Evolutionary conservation across 2,888 invertebrate genomes (phyloP), one percentile per base, ranked within the genome.

Genomic region (Lacanobia oleracea): DNA sequence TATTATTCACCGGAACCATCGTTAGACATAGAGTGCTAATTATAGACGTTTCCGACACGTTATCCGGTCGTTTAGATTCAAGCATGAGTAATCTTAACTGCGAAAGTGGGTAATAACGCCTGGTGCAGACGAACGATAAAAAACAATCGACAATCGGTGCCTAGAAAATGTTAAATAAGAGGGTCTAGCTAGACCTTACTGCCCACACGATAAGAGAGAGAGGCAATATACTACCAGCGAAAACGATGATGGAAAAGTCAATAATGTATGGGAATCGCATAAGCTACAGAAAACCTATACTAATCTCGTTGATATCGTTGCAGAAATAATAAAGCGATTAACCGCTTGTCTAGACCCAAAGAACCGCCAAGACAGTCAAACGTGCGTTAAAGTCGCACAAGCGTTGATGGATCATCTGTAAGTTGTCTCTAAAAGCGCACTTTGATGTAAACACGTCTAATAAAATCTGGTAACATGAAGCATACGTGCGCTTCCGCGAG

Each of bases 61-160:
- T 76, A 69, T 78, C 73, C 72, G 80, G 69, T 68, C 64, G 56
- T 84, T 75, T 64, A 80, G 59, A 83, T 83, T 82, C 74, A 82
- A 74, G 76, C 82, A 67, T 72, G 77, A 78, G 62, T 79, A 75
- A 80, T 75, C 53, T 67, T 63, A 61, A 78, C 57, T 66, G 69
- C 69, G 80, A 86, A 85, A 83, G 83, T 71, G 54, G 63, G 51
- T 66, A 66, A 64, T 67, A 66, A 65, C 21, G 67, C 10, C 33
- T 33, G 21, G 67, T 27, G 23, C 67, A 71, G 56, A 64, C 60
- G 50, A 16, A 48, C 27, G 81, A 27, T n/a, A n/a, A 54, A 61
- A 53, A 62, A 18, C n/a, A 14, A n/a, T 23, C 18, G 4, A 8
- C 9, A 27, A 40, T 27, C 1, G 40, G 21, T 3, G n/a, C 51